Conservation (phyloP, 2,113 vertebrate species). For the Pampusana beccarii region DNA sequence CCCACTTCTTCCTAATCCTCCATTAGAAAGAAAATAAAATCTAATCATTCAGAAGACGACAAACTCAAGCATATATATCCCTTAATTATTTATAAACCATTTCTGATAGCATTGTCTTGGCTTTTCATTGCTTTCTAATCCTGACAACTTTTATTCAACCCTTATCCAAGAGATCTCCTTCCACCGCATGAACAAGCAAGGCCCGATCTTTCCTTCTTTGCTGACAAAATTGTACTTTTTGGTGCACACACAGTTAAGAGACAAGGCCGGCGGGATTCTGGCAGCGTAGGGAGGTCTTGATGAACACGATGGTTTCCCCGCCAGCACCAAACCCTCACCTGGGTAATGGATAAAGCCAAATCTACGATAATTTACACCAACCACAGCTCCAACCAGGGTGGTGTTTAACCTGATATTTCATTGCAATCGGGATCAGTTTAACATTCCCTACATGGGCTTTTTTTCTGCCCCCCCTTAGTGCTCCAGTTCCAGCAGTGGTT, state of each 20-base stretch:
- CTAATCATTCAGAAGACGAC: fast-evolving
- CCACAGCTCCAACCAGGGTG: fast-evolving
- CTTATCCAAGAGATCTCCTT: neutral
- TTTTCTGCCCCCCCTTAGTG: fast-evolving
- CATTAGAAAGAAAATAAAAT: neutral
- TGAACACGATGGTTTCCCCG: too few relatives aligned
- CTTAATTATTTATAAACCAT: neutral
- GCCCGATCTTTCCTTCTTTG: neutral
- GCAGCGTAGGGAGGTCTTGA: too few relatives aligned
- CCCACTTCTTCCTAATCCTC: neutral
- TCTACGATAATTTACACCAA: fast-evolving
- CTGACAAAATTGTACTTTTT: neutral
- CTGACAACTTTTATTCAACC: neutral
- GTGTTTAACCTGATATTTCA: neutral
- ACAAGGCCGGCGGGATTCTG: neutral
- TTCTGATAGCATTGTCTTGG: fast-evolving
- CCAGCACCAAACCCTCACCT: neutral
- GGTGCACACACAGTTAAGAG: fast-evolving
- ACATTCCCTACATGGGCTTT: neutral
- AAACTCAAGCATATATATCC: fast-evolving
- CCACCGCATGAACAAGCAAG: neutral
- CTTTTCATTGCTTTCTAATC: neutral
- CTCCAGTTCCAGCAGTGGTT: neutral
- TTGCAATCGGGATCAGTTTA: neutral
- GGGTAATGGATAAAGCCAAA: neutral